Evolutionary conservation across 2,797 vertebrate species (phyloP), one percentile per base, ranked within the genome.

Genomic region (Phalloptychus januarius): DNA sequence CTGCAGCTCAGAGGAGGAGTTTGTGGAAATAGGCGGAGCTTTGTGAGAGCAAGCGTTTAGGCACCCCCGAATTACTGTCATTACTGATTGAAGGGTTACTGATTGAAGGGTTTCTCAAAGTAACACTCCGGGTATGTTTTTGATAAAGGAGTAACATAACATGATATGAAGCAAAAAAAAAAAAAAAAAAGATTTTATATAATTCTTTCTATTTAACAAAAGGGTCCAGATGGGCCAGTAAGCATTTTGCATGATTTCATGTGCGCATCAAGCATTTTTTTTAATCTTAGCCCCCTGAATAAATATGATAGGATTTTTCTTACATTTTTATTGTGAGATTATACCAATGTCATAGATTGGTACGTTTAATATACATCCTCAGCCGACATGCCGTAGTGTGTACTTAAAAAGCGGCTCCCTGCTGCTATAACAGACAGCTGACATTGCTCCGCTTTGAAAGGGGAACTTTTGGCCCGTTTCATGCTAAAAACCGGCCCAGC

Each of bases 401-500:
- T 40, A 69, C 38, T 79, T 0, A 77, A 82, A 89, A 87, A 79
- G 38, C 71, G 1, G 38, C 83, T 83, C 83, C 91, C 90, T 81
- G 85, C 85, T 90, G 89, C 77, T 91, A 42, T 69, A 71, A 48
- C 63, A 65, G 23, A 28, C 65, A 77, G 44, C 1, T 58, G 48
- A 4, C 72, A 81, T 69, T 10, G 23, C 73, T 25, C 42, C 56
- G 79, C 75, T 83, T 84, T 63, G 86, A 80, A 86, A 81, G 78
- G 70, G n/a, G 67, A 83, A 83, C 76, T 79, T 91, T 81, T 31
- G 38, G 16, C 48, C 86, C 58, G 48, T 83, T 76, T 70, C 31
- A 77, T 71, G 72, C 76, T 45, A 42, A 87, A 86, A 83, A 81
- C 58, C 72, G 52, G 46, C 75, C 85, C 91, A 93, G 87, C 86